Evolutionary conservation across 2,888 invertebrate genomes (phyloP).

Genomic region (Chloromyia formosa): DNA sequence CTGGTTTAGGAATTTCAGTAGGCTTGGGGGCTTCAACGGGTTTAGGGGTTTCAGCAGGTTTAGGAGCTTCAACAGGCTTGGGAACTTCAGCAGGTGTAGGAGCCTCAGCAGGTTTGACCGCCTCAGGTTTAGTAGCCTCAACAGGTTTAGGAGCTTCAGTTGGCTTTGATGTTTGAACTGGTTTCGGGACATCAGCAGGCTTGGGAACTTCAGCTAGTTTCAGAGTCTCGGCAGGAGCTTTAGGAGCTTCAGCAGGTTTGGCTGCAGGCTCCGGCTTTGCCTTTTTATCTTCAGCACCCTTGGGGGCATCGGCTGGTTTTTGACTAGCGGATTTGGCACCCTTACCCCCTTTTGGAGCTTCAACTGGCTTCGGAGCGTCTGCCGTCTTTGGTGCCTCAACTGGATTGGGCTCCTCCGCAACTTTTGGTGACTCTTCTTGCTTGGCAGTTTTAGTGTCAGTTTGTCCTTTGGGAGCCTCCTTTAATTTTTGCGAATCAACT

Average conservation of each 20-base stretch:
- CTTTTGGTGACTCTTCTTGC: conserved; percentile 65
- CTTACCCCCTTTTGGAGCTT: neutral
- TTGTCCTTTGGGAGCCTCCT: conserved; percentile 65
- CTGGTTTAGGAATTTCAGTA: conserved; percentile 68
- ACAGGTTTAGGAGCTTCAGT: conserved; percentile 90
- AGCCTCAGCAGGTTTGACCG: conserved; percentile 62
- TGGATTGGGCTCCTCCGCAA: conserved; percentile 7
- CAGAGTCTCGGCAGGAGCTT: conserved; percentile 75
- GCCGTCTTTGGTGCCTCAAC: neutral
- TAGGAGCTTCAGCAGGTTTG: conserved; percentile 51
- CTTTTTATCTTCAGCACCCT: conserved; percentile 67
- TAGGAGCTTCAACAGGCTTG: conserved; percentile 20
- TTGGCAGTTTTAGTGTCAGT: conserved; percentile 70
- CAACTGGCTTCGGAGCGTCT: conserved; percentile 34
- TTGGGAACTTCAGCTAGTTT: conserved; percentile 89
- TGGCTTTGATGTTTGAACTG: conserved; percentile 46
- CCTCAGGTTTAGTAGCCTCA: conserved; percentile 57
- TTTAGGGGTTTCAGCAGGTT: conserved; percentile 70
- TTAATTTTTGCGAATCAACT: conserved; percentile 87
- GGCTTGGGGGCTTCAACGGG: conserved; percentile 62
- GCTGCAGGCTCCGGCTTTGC: conserved; percentile 73
- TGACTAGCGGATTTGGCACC: conserved; percentile 74
- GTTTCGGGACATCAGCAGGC: conserved; percentile 69
- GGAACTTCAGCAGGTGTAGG: conserved; percentile 74
- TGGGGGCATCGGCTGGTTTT: conserved; percentile 76